Evolutionary conservation across 2,888 invertebrate genomes (phyloP).

Genomic region (Prionchulus punctatus): DNA sequence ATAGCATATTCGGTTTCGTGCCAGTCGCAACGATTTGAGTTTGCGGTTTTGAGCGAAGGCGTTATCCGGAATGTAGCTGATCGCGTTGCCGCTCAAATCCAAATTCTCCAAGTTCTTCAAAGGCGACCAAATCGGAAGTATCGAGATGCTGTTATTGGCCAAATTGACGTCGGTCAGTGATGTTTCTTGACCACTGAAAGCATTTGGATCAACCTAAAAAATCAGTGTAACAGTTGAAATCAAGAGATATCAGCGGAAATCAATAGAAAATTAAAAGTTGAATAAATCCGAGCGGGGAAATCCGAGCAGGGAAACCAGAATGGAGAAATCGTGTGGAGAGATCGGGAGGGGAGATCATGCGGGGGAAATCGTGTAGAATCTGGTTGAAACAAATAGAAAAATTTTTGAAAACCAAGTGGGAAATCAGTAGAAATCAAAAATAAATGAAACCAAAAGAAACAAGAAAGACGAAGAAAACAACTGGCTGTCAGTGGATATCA

Average conservation of each 20-base stretch:
- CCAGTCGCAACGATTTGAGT: background rate
- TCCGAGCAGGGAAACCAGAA: too few relatives aligned
- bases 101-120: background rate
- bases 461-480: too few relatives aligned
- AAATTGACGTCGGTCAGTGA: background rate
- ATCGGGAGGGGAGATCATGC: background rate
- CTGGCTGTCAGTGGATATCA: too few relatives aligned
- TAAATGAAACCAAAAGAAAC: too few relatives aligned
- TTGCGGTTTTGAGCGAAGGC: background rate
- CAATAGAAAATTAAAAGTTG: too few relatives aligned
- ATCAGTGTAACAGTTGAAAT: background rate
- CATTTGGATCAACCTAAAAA: background rate
- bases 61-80: background rate
- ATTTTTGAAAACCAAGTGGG: too few relatives aligned
- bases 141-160: background rate
- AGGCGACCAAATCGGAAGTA: background rate
- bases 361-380: too few relatives aligned
- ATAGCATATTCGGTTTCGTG: background rate
- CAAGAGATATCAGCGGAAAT: too few relatives aligned
- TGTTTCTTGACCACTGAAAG: background rate
- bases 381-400: too few relatives aligned
- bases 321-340: too few relatives aligned
- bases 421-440: too few relatives aligned
- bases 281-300: too few relatives aligned
- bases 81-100: constrained; percentile 2